Conservation (phyloP, 2,888 invertebrate genomes). For the Peribatodes rhomboidaria region DNA sequence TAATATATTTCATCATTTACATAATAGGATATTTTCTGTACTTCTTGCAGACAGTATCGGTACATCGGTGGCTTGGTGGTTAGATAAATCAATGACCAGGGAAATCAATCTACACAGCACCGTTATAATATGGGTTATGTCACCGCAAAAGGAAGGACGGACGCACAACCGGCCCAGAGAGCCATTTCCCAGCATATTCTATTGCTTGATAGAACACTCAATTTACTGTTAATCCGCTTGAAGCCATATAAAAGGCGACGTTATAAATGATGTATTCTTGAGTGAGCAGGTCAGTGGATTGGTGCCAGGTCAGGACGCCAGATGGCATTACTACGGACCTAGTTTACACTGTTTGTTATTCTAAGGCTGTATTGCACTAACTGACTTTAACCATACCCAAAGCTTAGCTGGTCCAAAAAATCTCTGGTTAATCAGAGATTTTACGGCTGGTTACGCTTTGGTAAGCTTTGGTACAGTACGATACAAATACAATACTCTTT, state of each 20-base stretch:
- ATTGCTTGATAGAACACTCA: conserved; percentile 56
- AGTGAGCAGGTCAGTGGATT: conserved; percentile 29
- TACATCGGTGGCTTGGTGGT: conserved; percentile 37
- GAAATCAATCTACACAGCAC: conserved; percentile 51
- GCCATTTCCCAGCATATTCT: conserved; percentile 56
- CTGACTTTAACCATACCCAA: too few relatives aligned
- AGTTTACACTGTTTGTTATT: conserved; percentile 14
- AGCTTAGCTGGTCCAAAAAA: too few relatives aligned
- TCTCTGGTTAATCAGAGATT: too few relatives aligned
- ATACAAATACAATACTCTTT: too few relatives aligned
- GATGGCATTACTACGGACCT: conserved; percentile 37
- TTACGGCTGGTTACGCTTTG: too few relatives aligned
- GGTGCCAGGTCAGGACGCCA: conserved; percentile 44
- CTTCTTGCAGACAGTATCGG: too few relatives aligned
- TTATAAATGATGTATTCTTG: conserved; percentile 41
- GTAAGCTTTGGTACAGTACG: too few relatives aligned
- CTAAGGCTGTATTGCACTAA: too few relatives aligned
- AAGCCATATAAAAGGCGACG: conserved; percentile 35
- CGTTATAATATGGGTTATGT: conserved; percentile 77
- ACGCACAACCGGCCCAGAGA: conserved; percentile 54
- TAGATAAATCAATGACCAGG: conserved; percentile 42
- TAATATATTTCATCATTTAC: too few relatives aligned
- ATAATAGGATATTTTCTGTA: too few relatives aligned
- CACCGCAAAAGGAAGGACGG: conserved; percentile 72
- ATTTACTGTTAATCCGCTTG: conserved; percentile 67